Conservation (phyloP, 1,140 invertebrate species). For the Bombus cullumanus region DNA sequence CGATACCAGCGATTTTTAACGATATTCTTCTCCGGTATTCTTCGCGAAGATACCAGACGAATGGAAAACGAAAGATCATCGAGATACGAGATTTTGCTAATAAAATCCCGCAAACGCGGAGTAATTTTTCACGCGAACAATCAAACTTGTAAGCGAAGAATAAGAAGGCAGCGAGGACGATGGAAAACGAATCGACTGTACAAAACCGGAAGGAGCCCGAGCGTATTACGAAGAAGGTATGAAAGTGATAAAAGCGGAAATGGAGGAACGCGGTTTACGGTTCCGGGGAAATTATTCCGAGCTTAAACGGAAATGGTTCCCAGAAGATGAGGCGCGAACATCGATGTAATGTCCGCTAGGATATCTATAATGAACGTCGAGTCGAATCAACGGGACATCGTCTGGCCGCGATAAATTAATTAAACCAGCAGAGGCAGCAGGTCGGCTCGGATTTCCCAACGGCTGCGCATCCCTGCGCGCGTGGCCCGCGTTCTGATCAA, state of each 20-base stretch:
- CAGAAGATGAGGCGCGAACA: conserved; percentile 36
- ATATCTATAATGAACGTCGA: conserved; percentile 69
- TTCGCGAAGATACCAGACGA: too few species aligned
- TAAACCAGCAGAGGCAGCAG: conserved; percentile 46
- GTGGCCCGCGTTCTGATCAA: conserved; percentile 36
- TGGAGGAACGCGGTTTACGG: neutral
- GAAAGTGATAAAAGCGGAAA: neutral
- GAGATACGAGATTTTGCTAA: too few species aligned
- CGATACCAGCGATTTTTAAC: too few species aligned
- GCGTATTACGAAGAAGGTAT: neutral
- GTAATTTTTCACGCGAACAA: too few species aligned
- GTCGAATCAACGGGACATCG: conserved; percentile 66
- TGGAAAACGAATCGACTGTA: too few species aligned
- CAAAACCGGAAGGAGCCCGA: neutral
- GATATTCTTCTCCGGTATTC: too few species aligned
- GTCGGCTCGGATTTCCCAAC: conserved; percentile 31
- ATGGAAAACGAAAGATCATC: too few species aligned
- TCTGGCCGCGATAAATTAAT: conserved; percentile 71
- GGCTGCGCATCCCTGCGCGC: conserved; percentile 11
- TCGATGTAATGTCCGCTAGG: conserved; percentile 53
- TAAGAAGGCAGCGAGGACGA: too few species aligned
- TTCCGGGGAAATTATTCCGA: neutral
- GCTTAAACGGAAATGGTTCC: neutral
- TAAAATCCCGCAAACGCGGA: too few species aligned
- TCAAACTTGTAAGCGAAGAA: too few species aligned